These are phyloP conservation scores for Ormyrus rosae DNA, from an alignment of 2,888 invertebrate species.

Conservation along the genomic window DNA sequence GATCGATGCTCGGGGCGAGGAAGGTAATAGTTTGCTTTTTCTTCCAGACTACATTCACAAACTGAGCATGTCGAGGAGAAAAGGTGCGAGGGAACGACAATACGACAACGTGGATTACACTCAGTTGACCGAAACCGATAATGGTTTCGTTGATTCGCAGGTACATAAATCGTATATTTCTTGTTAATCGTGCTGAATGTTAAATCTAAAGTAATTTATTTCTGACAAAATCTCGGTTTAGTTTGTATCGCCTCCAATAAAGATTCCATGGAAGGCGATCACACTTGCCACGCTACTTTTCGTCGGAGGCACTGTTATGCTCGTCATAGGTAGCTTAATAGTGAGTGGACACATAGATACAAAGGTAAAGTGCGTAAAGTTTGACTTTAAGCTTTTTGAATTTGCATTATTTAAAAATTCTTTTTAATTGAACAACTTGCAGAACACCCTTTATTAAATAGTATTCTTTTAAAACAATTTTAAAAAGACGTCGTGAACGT, in stretches of 20 bases:
- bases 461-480: too few relatives aligned
- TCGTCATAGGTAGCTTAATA: conserved; percentile 87
- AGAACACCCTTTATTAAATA: too few relatives aligned
- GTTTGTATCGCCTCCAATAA: conserved; percentile 81
- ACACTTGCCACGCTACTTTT: conserved; percentile 86
- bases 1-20: too few relatives aligned
- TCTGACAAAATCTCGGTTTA: conserved; percentile 65
- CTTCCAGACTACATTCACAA: conserved; percentile 76
- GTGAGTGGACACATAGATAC: conserved; percentile 88
- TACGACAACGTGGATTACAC: conserved; percentile 81
- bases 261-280: conserved; percentile 92
- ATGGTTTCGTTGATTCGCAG: conserved; percentile 83
- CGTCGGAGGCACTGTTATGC: conserved; percentile 84
- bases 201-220: conserved; percentile 15
- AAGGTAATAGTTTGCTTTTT: background rate
- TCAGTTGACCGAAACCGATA: conserved; percentile 78
- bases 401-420: background rate
- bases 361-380: conserved; percentile 76
- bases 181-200: background rate
- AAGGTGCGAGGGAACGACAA: conserved; percentile 75
- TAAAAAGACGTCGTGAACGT: too few relatives aligned
- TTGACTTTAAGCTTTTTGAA: background rate
- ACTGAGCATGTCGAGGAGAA: conserved; percentile 80
- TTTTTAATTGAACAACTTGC: conserved; percentile 25
- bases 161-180: conserved; percentile 60